A percentile compares a stretch with the other conserved stretches of the same genome.
These are phyloP conservation scores for Noctua comes DNA, from an alignment of 2,888 invertebrate genomes.

Conservation along the genomic window DNA sequence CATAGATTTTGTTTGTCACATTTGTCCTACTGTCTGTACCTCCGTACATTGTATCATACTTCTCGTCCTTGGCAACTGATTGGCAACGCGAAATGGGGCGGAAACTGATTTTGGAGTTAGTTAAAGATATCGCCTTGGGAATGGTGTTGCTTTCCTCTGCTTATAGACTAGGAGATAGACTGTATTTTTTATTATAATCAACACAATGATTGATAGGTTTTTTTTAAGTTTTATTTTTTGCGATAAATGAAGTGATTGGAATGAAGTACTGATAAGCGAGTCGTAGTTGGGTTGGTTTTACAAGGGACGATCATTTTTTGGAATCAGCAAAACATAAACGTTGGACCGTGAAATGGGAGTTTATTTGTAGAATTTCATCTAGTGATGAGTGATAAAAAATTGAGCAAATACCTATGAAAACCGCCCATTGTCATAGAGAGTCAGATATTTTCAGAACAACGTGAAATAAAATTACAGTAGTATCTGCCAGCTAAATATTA, in stretches of 20 bases:
- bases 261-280: not conserved
- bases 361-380: not conserved
- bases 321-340: not conserved
- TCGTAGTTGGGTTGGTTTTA: not conserved
- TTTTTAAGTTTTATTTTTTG: not conserved
- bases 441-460: not conserved
- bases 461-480: not conserved
- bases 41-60: conserved; percentile 2
- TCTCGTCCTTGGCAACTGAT: conserved; percentile 69
- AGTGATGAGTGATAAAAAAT: not conserved
- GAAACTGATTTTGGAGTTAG: conserved; percentile 75
- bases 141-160: conserved; percentile 52
- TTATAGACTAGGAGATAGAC: conserved; percentile 26
- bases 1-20: not conserved
- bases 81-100: conserved; percentile 71
- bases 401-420: not conserved
- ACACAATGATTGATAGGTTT: not conserved
- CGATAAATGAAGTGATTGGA: not conserved
- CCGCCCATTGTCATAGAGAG: too few species aligned
- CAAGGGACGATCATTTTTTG: not conserved
- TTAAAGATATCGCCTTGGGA: conserved; percentile 69
- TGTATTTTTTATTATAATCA: not conserved
- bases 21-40: not conserved
- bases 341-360: not conserved
- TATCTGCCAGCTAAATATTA: not conserved